Conservation (phyloP, 2,797 vertebrate genomes). For the Limnodromus scolopaceus region DNA sequence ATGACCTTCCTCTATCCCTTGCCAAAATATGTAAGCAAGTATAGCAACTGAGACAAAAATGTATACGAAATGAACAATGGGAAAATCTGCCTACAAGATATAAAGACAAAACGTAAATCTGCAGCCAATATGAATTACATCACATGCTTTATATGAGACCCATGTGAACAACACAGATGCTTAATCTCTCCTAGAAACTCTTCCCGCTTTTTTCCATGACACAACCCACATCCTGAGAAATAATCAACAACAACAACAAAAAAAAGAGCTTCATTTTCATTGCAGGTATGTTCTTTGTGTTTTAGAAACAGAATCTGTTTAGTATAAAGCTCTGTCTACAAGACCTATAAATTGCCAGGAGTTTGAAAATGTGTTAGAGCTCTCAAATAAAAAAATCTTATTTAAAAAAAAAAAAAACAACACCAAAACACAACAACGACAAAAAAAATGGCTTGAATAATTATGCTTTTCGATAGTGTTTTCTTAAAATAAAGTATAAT, state of each 20-base stretch:
- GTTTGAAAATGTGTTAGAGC: conserved; percentile 33
- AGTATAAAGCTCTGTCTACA: conserved; percentile 16
- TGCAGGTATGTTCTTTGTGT: conserved; percentile 4
- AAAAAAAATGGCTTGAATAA: neutral
- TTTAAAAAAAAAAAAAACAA: neutral
- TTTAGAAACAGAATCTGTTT: conserved; percentile 25
- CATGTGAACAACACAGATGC: conserved; percentile 59
- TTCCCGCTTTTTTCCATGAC: conserved; percentile 34
- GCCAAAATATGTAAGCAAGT: conserved; percentile 44
- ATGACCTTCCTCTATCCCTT: neutral
- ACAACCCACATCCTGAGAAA: conserved; percentile 49
- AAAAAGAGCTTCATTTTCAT: conserved; percentile 40
- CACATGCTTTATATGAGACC: conserved; percentile 42
- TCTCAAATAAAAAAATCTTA: neutral
- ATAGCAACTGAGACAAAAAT: conserved; percentile 45
- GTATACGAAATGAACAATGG: conserved; percentile 17
- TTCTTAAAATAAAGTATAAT: neutral
- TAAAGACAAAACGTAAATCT: neutral
- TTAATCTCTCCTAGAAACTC: conserved; percentile 64
- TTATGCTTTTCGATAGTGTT: neutral
- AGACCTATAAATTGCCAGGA: conserved; percentile 5
- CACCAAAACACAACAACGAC: neutral
- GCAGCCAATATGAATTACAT: conserved; percentile 41
- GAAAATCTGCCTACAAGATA: conserved; percentile 42
- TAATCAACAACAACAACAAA: neutral